phyloP scores from a whole-genome alignment of 2,113 vertebrate species.

The Carassius gibelio region DNA sequence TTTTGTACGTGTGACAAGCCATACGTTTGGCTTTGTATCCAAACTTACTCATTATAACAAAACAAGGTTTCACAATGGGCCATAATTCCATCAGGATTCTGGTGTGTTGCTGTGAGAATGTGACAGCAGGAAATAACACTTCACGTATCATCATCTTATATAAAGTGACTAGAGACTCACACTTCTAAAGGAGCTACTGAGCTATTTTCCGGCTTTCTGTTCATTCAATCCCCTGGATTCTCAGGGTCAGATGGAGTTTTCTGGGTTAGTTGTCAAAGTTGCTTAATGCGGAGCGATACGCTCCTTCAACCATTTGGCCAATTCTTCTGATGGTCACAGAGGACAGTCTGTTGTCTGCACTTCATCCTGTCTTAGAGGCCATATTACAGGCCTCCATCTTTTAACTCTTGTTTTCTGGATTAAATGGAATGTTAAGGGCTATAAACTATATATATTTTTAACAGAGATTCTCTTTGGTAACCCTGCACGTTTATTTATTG shows the following conservation, averaged over 20 bases:
- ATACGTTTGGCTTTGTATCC: background rate
- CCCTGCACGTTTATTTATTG: background rate
- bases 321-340: background rate
- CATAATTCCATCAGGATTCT: background rate
- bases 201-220: background rate
- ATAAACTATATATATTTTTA: background rate
- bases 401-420: background rate
- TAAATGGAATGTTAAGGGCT: background rate
- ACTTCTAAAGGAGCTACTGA: background rate
- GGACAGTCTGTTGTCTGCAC: background rate
- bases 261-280: background rate
- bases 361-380: background rate
- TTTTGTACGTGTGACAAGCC: no score
- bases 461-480: background rate
- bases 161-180: background rate
- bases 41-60: background rate
- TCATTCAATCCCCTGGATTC: conserved; percentile 1
- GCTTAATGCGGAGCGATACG: background rate
- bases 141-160: background rate
- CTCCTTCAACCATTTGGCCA: conserved; percentile 2
- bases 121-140: background rate
- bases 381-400: background rate
- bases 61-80: background rate
- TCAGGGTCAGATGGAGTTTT: conserved; percentile 9
- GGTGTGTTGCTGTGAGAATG: background rate